Evolutionary conservation across 2,888 invertebrate species (phyloP).

Genomic region (Rhopalosiphum nymphaeae): DNA sequence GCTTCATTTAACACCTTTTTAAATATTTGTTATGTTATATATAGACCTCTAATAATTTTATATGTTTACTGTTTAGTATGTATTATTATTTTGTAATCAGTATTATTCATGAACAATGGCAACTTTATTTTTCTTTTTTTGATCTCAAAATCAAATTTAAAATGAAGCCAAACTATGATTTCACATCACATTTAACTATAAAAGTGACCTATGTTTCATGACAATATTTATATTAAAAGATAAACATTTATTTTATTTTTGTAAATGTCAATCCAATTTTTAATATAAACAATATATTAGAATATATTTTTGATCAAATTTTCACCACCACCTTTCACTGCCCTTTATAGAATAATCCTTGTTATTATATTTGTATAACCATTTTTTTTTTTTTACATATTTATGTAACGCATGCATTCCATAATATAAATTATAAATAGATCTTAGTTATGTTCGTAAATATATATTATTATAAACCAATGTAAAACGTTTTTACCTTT

Average conservation of each 20-base stretch:
- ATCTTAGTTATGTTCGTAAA: conserved; percentile 11
- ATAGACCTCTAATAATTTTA: conserved; percentile 63
- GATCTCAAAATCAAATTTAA: not conserved
- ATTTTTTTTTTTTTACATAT: conserved; percentile 29
- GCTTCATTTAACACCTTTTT: conserved; percentile 57
- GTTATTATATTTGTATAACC: conserved; percentile 63
- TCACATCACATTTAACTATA: conserved; percentile 5
- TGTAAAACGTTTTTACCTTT: conserved; percentile 6
- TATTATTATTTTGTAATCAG: conserved; percentile 60
- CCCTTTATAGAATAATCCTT: conserved; percentile 57
- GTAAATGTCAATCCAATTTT: conserved; percentile 45
- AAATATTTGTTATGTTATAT: conserved; percentile 63
- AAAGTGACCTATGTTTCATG: conserved; percentile 22
- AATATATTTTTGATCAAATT: conserved; percentile 55
- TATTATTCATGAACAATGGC: conserved; percentile 38
- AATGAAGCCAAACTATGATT: not conserved
- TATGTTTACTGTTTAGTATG: conserved; percentile 50
- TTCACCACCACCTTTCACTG: conserved; percentile 58
- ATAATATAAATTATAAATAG: conserved; percentile 20
- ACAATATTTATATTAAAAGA: conserved; percentile 33
- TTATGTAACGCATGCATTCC: conserved; percentile 56
- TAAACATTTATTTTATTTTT: conserved; percentile 58
- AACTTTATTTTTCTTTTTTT: not conserved
- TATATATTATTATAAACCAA: not conserved
- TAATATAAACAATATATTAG: conserved; percentile 25